phyloP scores from a whole-genome alignment of 2,113 vertebrate genomes.

The Nematolebias whitei region DNA sequence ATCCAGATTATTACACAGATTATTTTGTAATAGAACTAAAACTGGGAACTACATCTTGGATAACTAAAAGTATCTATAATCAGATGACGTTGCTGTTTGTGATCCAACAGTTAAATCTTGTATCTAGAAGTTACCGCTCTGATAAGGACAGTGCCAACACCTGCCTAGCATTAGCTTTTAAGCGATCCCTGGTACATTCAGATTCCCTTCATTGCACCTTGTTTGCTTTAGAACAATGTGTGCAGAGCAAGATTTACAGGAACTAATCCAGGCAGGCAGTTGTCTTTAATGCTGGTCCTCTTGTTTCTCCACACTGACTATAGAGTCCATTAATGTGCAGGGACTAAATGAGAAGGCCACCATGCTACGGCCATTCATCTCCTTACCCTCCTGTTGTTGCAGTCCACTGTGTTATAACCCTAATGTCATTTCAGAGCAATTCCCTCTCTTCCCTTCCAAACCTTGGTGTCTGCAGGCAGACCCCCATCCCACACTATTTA shows the following conservation, averaged over 20 bases:
- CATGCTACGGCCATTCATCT: slow-evolving; percentile 46
- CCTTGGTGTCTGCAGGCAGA: slow-evolving; percentile 30
- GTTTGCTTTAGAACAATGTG: background rate
- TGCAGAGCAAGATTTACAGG: slow-evolving; percentile 11
- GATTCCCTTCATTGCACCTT: no score
- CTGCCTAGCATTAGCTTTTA: no score
- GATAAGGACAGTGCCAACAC: no score
- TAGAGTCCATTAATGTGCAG: slow-evolving; percentile 37
- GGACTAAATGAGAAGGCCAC: slow-evolving; percentile 21
- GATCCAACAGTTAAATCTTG: no score
- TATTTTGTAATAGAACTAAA: no score
- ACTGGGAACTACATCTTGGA: no score
- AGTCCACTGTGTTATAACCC: slow-evolving; percentile 41
- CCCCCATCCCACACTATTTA: slow-evolving; percentile 10
- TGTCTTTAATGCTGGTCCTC: slow-evolving; percentile 15
- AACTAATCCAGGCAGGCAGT: slow-evolving; percentile 17
- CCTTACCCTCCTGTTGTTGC: slow-evolving; percentile 43
- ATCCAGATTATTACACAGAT: no score
- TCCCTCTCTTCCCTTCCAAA: slow-evolving; percentile 38
- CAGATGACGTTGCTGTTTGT: no score
- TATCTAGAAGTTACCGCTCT: no score
- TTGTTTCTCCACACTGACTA: slow-evolving; percentile 9
- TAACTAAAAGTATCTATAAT: no score
- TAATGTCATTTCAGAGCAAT: slow-evolving; percentile 68
- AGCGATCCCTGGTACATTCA: no score